Percentiles rank a stretch among this genome's conserved stretches.
These are phyloP conservation scores for Eublepharis macularius DNA, from an alignment of 2,113 vertebrate genomes.

Conservation along the genomic window DNA sequence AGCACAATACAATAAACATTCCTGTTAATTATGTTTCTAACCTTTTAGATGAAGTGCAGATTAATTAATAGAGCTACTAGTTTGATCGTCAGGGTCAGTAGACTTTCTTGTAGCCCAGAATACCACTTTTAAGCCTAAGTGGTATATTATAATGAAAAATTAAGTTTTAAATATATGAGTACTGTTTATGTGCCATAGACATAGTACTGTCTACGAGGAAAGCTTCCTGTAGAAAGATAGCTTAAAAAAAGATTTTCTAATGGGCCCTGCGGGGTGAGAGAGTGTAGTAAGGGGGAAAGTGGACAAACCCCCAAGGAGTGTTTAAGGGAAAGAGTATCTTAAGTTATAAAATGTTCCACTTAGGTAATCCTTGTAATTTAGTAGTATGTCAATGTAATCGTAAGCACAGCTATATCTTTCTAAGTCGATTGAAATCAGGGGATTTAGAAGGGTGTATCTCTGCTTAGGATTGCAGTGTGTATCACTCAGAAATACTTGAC, in stretches of 20 bases:
- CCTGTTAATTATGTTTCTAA: too few relatives aligned
- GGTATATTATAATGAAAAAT: not conserved
- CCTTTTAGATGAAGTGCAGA: too few relatives aligned
- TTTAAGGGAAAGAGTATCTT: not conserved
- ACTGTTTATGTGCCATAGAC: not conserved
- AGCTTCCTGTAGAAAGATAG: not conserved
- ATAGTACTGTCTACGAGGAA: not conserved
- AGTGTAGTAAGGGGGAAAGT: too few relatives aligned
- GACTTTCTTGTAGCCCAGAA: not conserved
- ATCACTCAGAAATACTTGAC: not conserved
- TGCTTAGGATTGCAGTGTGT: too few relatives aligned
- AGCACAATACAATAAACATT: too few relatives aligned
- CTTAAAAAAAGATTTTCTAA: not conserved
- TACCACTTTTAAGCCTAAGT: not conserved
- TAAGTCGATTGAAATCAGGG: too few relatives aligned
- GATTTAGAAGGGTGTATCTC: too few relatives aligned
- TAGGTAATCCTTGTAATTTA: not conserved
- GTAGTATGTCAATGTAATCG: too few relatives aligned
- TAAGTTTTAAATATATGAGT: not conserved
- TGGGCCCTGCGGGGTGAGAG: not conserved
- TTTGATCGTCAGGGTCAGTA: not conserved
- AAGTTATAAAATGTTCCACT: not conserved
- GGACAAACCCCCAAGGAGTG: not conserved
- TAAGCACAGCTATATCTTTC: too few relatives aligned
- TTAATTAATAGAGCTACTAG: not conserved